A percentile compares a stretch with the other conserved stretches of the same genome.
These are phyloP conservation scores for Phyllostomus discolor DNA, from an alignment of 2,113 vertebrate genomes.

Conservation along the genomic window DNA sequence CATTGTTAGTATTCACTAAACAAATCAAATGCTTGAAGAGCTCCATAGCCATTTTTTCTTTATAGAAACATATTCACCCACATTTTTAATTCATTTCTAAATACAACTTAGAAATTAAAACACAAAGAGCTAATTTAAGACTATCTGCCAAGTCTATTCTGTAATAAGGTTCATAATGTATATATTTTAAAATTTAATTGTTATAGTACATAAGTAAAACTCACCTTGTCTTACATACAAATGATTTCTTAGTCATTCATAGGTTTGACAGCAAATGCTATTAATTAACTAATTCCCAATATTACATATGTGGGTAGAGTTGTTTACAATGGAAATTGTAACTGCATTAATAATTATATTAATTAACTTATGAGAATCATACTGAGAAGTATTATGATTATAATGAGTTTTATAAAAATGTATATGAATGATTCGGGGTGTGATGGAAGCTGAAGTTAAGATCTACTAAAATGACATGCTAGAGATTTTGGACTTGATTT, in stretches of 20 bases:
- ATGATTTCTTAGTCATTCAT: background rate
- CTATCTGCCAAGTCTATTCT: background rate
- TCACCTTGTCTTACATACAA: background rate
- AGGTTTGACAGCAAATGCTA: background rate
- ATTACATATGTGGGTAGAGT: background rate
- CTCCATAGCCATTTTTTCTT: background rate
- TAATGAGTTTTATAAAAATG: background rate
- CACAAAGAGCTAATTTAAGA: background rate
- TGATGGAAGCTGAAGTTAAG: background rate
- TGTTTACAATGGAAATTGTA: background rate
- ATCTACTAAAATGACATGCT: background rate
- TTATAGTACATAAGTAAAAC: background rate
- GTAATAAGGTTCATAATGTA: background rate
- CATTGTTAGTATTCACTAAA: background rate
- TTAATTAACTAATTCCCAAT: background rate
- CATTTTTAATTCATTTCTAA: constrained; percentile 25
- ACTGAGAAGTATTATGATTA: background rate
- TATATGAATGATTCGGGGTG: background rate
- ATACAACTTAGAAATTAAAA: background rate
- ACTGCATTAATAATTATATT: background rate
- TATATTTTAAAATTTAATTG: background rate
- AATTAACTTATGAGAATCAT: background rate
- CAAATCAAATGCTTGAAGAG: background rate
- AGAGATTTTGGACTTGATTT: background rate
- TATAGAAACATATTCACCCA: background rate